These are phyloP conservation scores for Poecile atricapillus DNA, from an alignment of 2,113 vertebrate genomes.

Conservation along the genomic window DNA sequence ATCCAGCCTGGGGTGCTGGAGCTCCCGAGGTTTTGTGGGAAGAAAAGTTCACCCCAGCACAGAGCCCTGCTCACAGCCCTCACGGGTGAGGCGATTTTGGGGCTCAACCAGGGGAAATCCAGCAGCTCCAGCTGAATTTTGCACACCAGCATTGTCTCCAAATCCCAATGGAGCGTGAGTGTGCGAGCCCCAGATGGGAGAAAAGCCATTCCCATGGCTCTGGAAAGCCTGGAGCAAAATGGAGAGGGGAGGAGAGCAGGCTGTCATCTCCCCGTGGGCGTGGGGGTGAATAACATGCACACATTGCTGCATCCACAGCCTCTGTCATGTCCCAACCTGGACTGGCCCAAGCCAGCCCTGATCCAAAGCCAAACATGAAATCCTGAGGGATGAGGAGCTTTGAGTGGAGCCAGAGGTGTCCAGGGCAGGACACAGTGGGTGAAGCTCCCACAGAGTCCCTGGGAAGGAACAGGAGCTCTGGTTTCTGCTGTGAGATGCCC, in stretches of 20 bases:
- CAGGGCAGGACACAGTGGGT: neutral
- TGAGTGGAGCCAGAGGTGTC: neutral
- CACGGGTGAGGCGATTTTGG: accelerated
- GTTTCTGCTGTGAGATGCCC: neutral
- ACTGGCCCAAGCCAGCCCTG: neutral
- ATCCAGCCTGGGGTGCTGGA: neutral
- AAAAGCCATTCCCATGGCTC: neutral
- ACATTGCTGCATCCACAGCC: neutral
- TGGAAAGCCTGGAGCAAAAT: neutral
- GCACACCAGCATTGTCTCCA: neutral
- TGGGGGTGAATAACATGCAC: neutral
- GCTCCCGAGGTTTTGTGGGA: neutral
- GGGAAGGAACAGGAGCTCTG: neutral
- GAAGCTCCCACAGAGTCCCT: accelerated
- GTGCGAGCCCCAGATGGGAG: accelerated
- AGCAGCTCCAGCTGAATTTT: neutral
- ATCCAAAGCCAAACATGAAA: neutral
- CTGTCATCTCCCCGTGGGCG: neutral
- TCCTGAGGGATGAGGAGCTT: neutral
- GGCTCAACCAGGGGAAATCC: neutral
- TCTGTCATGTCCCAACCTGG: neutral
- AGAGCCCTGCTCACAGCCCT: neutral
- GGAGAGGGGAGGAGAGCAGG: neutral
- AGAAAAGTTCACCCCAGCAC: neutral
- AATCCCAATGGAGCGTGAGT: accelerated